Conservation (phyloP, 2,113 vertebrate species). For the Nyctibius bracteatus region DNA sequence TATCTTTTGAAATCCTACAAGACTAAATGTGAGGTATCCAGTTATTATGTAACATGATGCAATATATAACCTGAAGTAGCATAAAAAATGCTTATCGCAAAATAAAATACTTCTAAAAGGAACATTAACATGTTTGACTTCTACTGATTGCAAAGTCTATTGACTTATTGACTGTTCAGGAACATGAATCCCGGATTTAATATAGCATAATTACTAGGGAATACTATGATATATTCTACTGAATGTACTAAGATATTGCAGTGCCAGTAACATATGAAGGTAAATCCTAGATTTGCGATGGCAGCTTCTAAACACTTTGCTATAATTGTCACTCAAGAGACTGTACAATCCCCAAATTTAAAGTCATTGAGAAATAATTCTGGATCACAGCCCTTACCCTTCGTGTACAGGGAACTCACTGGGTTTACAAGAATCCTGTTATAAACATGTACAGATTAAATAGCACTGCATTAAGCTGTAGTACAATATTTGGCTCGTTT, state of each 20-base stretch:
- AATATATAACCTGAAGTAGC: neutral
- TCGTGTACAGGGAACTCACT: neutral
- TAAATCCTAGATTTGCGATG: neutral
- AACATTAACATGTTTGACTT: neutral
- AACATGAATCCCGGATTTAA: neutral
- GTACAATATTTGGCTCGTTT: slow-evolving; percentile 8
- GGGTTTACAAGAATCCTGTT: neutral
- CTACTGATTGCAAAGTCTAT: neutral
- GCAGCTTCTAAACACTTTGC: neutral
- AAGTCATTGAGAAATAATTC: neutral
- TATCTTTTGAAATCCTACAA: neutral
- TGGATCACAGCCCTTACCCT: neutral
- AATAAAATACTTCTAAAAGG: neutral
- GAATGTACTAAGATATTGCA: neutral
- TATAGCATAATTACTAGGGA: neutral
- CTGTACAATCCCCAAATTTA: neutral
- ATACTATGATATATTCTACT: neutral
- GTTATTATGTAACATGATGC: neutral
- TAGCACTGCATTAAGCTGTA: neutral
- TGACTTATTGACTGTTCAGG: neutral
- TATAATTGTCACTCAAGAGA: neutral
- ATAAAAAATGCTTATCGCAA: neutral
- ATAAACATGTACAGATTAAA: neutral
- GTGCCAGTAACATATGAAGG: neutral
- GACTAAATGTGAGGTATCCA: neutral